Base-by-base conservation (phyloP, 2,888 invertebrate genomes). In the Seira musarum region DNA sequence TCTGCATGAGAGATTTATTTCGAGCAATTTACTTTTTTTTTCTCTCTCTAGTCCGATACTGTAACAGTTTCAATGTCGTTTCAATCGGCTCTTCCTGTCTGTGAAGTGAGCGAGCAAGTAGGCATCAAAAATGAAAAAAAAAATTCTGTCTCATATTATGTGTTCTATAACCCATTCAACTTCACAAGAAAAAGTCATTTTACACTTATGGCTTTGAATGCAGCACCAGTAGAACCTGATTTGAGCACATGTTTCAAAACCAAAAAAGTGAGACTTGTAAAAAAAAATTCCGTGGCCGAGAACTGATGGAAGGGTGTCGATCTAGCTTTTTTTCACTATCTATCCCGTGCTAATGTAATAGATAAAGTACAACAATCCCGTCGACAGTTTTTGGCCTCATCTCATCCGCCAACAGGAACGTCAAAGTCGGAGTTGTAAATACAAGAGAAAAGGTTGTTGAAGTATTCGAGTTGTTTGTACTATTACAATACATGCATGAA, bases 41-140 rank as follows among this genome's bases (percentile, higher is more conserved):
- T 67, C 8, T 8, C 73, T 79, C 78, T 40, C 70, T 82, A 83
- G 84, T 76, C 66, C 68, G 81, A 77, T 74, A 67, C 80, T 81
- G 78, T 84, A 83, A 83, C 82, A 85, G 84, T 85, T 86, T 86
- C 86, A 86, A 86, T 86, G 86, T 85, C 86, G 86, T 86, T 86
- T 86, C 85, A 86, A 86, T 86, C 85, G 83, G 84, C 84, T 85
- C 86, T 86, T 86, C 86, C 86, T 86, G 86, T 85, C 85, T 86
- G 81, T 67, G 63, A 75, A 71, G 24, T 60, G 24, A 46, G 24
- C 40, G 24, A 46, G 53, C 46, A 66, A 57, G 66, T 66, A 66
- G 53, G 53, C 53, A 53, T 53, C 53, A 13, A 3, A 53, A 53
- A 13, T 15, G 15, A 53, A 17, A 53, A 17, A 53, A 17, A 53